Percentiles rank a stretch among this genome's conserved stretches.
Conservation (phyloP, 2,888 invertebrate genomes). For the Caenorhabditis doughertyi region DNA sequence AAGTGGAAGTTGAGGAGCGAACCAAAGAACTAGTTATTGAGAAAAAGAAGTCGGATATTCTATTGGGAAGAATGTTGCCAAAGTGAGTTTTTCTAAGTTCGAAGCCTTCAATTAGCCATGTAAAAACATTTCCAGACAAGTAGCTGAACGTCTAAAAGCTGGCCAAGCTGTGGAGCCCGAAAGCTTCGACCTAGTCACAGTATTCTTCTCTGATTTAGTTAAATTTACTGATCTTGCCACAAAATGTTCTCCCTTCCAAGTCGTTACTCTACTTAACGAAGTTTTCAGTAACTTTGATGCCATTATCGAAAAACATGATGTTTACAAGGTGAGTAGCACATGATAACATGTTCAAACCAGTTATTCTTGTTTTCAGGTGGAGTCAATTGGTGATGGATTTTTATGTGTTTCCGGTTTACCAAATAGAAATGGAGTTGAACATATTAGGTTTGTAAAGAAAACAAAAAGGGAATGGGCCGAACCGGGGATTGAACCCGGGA, state of each 20-base stretch:
- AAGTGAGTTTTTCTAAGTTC: conserved; percentile 43
- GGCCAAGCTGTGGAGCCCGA: conserved; percentile 81
- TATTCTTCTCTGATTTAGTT: conserved; percentile 81
- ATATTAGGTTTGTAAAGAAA: conserved; percentile 54
- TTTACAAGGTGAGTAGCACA: conserved; percentile 72
- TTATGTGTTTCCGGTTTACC: conserved; percentile 80
- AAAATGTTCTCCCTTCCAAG: conserved; percentile 80
- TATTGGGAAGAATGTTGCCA: conserved; percentile 79
- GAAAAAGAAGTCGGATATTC: conserved; percentile 79
- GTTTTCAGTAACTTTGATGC: conserved; percentile 77
- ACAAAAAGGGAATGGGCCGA: conserved; percentile 59
- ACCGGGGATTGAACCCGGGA: conserved; percentile 81
- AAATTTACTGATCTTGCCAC: conserved; percentile 78
- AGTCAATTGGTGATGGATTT: conserved; percentile 81
- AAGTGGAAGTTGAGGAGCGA: conserved; percentile 76
- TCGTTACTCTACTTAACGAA: conserved; percentile 78
- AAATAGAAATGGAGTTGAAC: conserved; percentile 73
- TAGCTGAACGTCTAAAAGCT: conserved; percentile 78
- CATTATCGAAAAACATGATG: conserved; percentile 77
- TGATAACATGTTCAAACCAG: background rate
- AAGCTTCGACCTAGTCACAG: conserved; percentile 77
- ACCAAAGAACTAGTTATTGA: conserved; percentile 77
- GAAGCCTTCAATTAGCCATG: background rate
- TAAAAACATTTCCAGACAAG: conserved; percentile 72
- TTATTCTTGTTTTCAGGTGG: conserved; percentile 68